Evolutionary conservation across 2,113 vertebrate species (phyloP), one percentile per base, ranked within the genome.

Genomic region (Gasterosteus nipponicus): DNA sequence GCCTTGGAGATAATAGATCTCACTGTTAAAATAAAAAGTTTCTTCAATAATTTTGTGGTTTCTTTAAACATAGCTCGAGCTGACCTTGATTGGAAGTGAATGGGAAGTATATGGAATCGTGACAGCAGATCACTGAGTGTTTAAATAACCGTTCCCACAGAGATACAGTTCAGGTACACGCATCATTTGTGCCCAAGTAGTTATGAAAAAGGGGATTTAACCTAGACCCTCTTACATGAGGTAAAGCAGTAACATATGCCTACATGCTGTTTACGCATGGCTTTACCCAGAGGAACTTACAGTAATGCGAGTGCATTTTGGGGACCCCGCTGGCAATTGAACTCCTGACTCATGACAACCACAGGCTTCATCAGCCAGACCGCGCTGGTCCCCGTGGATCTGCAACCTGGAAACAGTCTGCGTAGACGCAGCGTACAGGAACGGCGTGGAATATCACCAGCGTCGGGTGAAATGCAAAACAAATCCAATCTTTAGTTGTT

Each of bases 201-300:
- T 61, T 47, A 11, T 64, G 8, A 41, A 77, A 69, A 38, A 9
- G 3, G 14, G 44, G 58, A 58, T 67, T 42, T 73, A 59, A 86
- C 74, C 71, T 68, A 46, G 22, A n/a, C 56, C 26, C 64, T 68
- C 18, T 9, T 65, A 46, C 56, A 78, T 38, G 10, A 39, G 47
- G 77, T 75, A 46, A 59, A 65, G 70, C 72, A 79, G 77, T 86
- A 77, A 81, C 84, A 78, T 31, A 19, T 35, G 33, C 72, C 61
- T 62, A n/a, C 85, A 78, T 73, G 78, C 83, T 79, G 80, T 86
- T 84, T 88, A 81, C 78, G 84, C 84, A 89, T 80, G 70, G 76
- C 73, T 81, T 77, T 73, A 74, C 71, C 80, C 62, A 47, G 67
- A 78, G 59, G 69, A 64, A 73, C 73, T 80, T 75, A 84, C 57